Evolutionary conservation across 1,140 invertebrate species (phyloP).

Genomic region (Tetragnatha versicolor): DNA sequence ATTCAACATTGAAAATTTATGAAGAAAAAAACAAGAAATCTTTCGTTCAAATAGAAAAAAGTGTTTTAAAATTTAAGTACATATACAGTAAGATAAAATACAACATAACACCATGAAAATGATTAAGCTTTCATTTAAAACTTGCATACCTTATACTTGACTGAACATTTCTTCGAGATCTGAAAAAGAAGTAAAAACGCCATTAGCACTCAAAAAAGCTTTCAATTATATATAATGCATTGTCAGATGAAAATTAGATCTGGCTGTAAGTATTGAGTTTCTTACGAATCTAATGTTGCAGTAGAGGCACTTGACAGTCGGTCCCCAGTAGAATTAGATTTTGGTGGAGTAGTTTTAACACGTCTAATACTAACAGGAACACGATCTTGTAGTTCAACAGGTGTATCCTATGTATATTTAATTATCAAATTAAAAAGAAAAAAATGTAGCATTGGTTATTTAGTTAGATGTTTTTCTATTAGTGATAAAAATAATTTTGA

Average conservation of each 20-base stretch:
- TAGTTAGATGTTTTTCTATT: no score
- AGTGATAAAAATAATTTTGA: no score
- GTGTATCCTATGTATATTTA: constrained; percentile 12
- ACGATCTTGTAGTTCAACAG: constrained; percentile 49
- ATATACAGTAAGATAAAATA: no score
- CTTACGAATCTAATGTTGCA: constrained; percentile 37
- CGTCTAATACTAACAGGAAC: constrained; percentile 39
- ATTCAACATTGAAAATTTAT: background rate
- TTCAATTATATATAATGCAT: background rate
- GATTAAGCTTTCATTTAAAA: background rate
- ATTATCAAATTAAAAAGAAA: background rate
- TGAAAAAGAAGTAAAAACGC: background rate
- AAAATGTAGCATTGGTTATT: no score
- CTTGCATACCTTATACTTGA: constrained; percentile 38
- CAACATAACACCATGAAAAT: background rate
- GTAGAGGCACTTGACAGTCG: constrained; percentile 21
- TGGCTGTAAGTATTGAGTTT: background rate
- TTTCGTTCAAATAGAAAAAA: no score
- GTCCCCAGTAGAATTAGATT: background rate
- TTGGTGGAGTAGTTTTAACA: constrained; percentile 20
- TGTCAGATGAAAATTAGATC: no score
- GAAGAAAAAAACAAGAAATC: background rate
- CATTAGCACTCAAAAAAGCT: background rate
- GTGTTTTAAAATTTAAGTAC: no score
- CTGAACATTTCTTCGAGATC: constrained; percentile 34